Base-by-base conservation (phyloP, 2,797 vertebrate genomes). In the Coracias cyanogaster region DNA sequence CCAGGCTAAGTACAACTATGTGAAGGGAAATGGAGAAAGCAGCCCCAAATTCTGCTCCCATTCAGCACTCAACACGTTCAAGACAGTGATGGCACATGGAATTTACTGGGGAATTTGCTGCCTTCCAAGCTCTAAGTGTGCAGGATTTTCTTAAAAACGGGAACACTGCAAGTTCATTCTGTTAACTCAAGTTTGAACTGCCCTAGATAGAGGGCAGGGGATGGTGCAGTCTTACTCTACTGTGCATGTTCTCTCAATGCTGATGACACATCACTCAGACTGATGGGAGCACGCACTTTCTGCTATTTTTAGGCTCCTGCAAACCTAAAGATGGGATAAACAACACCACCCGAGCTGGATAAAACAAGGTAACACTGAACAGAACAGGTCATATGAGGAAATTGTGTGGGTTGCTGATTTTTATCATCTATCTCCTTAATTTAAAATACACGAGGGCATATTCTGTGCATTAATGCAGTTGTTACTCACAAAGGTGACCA, bases 301-400 rank as follows among this genome's bases (percentile, higher is more conserved):
- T 55, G 46, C 76, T 95, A 82, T 91, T 93, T 88, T 95, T 80
- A 88, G 67, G 76, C 35, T 82, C 35, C 60, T 55, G 31, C 24
- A 90, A 82, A 76, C n/a, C 29, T 31, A 33, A 57, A 49, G 41
- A 80, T 9, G 22, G 64, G 51, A 60, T 65, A 88, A 94, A 94
- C 82, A 91, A 73, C 67, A 46, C 33, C 66, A 70, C 16, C 35
- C 1, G 0, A 43, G 29, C 60, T 86, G 82, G 67, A 85, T 57
- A 62, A 81, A 90, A 70, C 69, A 92, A 72, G 26, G 43, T 58
- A 90, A 72, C n/a, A 9, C 55, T 35, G 35, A 85, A 87, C 28
- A 52, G 69, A 85, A n/a, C 22, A 26, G 71, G 65, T 83, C 80
- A 46, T 45, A 69, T 7, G 65, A 83, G 52, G 57, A 49, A 80